phyloP scores from a whole-genome alignment of 2,113 vertebrate genomes.

The Zapornia atra region DNA sequence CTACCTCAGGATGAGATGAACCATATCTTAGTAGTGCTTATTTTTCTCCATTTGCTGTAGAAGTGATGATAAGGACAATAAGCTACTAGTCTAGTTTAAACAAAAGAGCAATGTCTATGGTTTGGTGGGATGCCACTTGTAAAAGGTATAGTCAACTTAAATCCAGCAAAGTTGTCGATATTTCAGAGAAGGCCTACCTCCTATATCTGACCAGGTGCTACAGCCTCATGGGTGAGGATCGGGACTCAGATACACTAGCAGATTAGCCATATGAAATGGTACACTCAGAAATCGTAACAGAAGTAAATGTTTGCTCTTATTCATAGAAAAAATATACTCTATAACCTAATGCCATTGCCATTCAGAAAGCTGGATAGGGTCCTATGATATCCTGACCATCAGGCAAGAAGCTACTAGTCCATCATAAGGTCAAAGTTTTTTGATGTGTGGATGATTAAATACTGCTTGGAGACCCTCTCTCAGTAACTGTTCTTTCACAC shows the following conservation, averaged over 20 bases:
- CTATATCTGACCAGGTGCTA: not conserved
- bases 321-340: not conserved
- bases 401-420: not conserved
- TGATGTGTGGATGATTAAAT: not conserved
- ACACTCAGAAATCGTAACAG: not conserved
- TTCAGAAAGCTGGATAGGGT: not conserved
- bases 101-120: not conserved
- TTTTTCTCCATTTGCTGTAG: not conserved
- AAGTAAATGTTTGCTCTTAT: not conserved
- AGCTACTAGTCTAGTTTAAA: not conserved
- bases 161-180: not conserved
- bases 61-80: not conserved
- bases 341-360: not conserved
- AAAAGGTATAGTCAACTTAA: not conserved
- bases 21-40: not conserved
- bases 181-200: not conserved
- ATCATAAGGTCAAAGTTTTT: not conserved
- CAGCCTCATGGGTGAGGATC: not conserved
- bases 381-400: not conserved
- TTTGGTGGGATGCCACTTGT: not conserved
- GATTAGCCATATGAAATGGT: not conserved
- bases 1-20: not conserved
- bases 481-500: not conserved
- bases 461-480: not conserved
- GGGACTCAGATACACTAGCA: rapidly evolving